Base-by-base conservation (phyloP, 2,888 invertebrate species). In the Cataglyphis livida region DNA sequence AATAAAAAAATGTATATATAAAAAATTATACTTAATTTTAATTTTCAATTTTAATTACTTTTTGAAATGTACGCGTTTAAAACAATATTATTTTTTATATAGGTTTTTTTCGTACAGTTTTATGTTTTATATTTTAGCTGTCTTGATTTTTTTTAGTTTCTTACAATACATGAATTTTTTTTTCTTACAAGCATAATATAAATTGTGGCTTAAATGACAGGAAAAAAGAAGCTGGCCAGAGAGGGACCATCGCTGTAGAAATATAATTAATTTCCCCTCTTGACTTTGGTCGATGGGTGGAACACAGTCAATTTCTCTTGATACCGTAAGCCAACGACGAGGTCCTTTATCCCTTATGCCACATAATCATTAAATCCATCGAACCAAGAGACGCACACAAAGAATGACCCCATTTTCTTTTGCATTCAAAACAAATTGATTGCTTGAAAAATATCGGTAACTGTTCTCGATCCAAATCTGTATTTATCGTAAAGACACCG, bases 271-370 rank as follows among this genome's bases (percentile, higher is more conserved):
- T 88, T 87, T 74, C 54, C 73, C 73, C 62, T 68, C 54, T 44
- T 71, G 85, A 86, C 86, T 89, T 83, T 74, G 71, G 61, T 57
- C 78, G 89, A 89, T 89, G 87, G 87, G 83, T 81, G 88, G 88
- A 84, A 84, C 83, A 79, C 82, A 89, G 84, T 84, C 87, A 88
- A 89, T 89, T 89, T 88, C 88, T 87, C 87, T 83, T 71, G 44
- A 79, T 79, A 79, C 78, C 78, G 78, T 79, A 79, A 79, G 78
- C 78, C 44, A 79, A 79, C 78, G 71, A 70, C 70, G 71, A 2
- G n/a, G 44, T 35, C 44, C 71, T 79, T 79, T 76, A 76, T 76
- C 44, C 59, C 44, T 59, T 79, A 79, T 59, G 71, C 71, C 44
- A 79, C 59, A 70, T 79, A 61, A 35, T 71, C 71, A 79, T 79